A percentile compares a stretch with the other conserved stretches of the same genome.
phyloP scores from a whole-genome alignment of 2,113 vertebrate genomes.

The Hyla sarda region DNA sequence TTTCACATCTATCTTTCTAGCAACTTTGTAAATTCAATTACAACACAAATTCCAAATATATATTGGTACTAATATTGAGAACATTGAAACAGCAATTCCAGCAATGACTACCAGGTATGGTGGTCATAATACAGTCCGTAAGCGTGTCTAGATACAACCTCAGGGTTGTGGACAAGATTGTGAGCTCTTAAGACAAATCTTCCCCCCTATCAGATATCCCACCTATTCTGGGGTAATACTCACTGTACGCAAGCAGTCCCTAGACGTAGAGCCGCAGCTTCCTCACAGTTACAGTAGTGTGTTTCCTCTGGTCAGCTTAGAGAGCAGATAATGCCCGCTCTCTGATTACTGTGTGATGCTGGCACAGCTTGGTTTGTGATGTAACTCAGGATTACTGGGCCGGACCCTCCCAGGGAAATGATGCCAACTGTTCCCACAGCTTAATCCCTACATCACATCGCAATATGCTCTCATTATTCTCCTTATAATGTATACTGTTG shows the following conservation, averaged over 20 bases:
- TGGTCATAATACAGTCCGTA: not conserved
- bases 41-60: too few relatives aligned
- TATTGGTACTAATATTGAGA: not conserved
- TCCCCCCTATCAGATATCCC: not conserved
- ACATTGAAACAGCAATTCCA: not conserved
- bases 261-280: too few relatives aligned
- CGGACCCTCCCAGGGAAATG: not conserved
- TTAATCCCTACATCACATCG: not conserved
- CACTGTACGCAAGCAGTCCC: not conserved
- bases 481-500: too few relatives aligned
- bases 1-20: not conserved
- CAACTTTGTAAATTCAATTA: not conserved
- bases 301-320: not conserved
- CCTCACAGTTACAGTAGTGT: too few relatives aligned
- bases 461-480: not conserved
- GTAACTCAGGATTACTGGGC: constrained; percentile 30
- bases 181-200: not conserved
- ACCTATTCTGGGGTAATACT: not conserved
- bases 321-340: not conserved
- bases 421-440: constrained; percentile 10
- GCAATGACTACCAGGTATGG: not conserved
- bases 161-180: not conserved
- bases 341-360: not conserved
- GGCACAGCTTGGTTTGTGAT: not conserved
- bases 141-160: not conserved